These are phyloP conservation scores for Esox lucius DNA, from an alignment of 2,797 vertebrate species.

Conservation along the genomic window DNA sequence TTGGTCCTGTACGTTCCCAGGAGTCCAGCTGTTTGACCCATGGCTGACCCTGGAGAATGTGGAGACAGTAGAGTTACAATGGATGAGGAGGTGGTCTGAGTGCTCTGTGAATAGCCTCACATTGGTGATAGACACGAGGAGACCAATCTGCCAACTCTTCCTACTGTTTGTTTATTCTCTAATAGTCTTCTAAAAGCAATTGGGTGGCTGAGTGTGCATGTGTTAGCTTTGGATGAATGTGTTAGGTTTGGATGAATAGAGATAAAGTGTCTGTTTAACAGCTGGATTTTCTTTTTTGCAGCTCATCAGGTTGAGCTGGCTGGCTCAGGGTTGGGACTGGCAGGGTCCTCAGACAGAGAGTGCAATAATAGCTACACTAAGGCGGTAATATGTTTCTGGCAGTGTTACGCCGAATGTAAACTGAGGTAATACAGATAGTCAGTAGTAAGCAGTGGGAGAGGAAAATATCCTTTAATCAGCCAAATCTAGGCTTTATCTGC, in stretches of 20 bases:
- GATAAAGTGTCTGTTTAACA: conserved; percentile 67
- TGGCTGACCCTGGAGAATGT: conserved; percentile 66
- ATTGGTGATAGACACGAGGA: conserved; percentile 64
- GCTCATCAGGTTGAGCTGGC: conserved; percentile 45
- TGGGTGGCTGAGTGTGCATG: conserved; percentile 55
- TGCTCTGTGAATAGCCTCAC: conserved; percentile 63
- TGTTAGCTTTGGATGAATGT: conserved; percentile 62
- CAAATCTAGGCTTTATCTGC: conserved; percentile 51
- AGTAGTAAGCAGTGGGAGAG: conserved; percentile 38
- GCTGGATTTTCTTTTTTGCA: conserved; percentile 51
- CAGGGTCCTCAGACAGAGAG: conserved; percentile 61
- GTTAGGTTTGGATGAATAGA: conserved; percentile 58
- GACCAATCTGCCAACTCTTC: conserved; percentile 60
- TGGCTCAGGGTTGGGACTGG: conserved; percentile 52
- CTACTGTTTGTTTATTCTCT: conserved; percentile 60
- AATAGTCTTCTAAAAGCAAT: conserved; percentile 59
- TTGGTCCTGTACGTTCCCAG: conserved; percentile 40
- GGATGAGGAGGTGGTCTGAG: conserved; percentile 37
- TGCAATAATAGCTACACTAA: conserved; percentile 41
- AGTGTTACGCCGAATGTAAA: conserved; percentile 50
- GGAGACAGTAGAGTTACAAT: conserved; percentile 62
- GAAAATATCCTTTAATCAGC: conserved; percentile 57
- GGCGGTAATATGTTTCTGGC: conserved; percentile 54
- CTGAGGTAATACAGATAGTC: conserved; percentile 58
- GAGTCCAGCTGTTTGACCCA: conserved; percentile 68